Percentiles rank a stretch among this genome's conserved stretches.
phyloP scores from a whole-genome alignment of 2,888 invertebrate genomes.

The Tetramorium bicarinatum region DNA sequence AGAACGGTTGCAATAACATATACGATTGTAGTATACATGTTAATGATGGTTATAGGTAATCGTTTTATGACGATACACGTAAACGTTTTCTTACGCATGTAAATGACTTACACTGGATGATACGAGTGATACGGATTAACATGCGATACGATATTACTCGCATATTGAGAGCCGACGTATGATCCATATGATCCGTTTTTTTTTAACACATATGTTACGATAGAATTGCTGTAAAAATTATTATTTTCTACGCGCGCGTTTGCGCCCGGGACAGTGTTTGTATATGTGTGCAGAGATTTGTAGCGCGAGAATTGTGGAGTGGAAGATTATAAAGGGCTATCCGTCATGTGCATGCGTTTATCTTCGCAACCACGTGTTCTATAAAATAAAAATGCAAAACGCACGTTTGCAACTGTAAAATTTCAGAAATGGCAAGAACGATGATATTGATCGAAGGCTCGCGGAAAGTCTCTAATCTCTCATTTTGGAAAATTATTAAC shows the following conservation, averaged over 20 bases:
- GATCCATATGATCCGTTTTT: constrained; percentile 17
- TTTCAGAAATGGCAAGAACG: background rate
- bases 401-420: background rate
- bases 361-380: background rate
- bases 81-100: constrained; percentile 40
- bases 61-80: constrained; percentile 32
- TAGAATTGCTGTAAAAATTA: constrained; percentile 44
- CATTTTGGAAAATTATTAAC: background rate
- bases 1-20: constrained; percentile 20
- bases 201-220: constrained; percentile 32
- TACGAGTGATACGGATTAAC: constrained; percentile 33
- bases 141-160: constrained; percentile 40
- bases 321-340: constrained; percentile 41
- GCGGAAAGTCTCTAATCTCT: constrained; percentile 1
- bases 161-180: constrained; percentile 42
- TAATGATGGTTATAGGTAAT: constrained; percentile 22
- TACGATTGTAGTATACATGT: constrained; percentile 40
- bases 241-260: constrained; percentile 41
- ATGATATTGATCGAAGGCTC: background rate
- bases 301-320: constrained; percentile 22
- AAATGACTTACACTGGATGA: constrained; percentile 36
- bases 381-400: background rate
- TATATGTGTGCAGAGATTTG: constrained; percentile 28
- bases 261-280: constrained; percentile 25
- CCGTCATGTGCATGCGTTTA: background rate